A percentile compares a stretch with the other conserved stretches of the same genome.
Evolutionary conservation across 2,888 invertebrate genomes (phyloP).

Genomic region (Eupithecia subumbrata): DNA sequence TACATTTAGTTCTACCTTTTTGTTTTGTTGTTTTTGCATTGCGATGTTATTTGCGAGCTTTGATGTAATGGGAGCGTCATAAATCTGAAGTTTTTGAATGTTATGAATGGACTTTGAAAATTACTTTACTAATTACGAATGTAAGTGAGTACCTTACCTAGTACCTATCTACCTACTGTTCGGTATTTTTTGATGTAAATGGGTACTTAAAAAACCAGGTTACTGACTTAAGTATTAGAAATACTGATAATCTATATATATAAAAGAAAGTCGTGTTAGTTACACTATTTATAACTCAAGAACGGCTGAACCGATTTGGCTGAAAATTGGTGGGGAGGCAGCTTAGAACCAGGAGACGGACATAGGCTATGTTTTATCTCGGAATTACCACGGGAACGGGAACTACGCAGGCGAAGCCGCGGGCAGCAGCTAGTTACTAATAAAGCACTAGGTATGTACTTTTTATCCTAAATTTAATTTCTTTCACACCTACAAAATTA

Average conservation of each 20-base stretch:
- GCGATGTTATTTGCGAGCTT: not conserved
- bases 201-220: not conserved
- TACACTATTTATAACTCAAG: no score
- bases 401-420: no score
- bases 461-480: not conserved
- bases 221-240: not conserved
- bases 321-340: no score
- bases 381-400: no score
- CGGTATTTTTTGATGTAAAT: not conserved
- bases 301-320: no score
- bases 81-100: not conserved
- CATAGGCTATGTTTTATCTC: no score
- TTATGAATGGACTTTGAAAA: not conserved
- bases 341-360: no score
- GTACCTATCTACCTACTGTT: not conserved
- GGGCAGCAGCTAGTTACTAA: no score
- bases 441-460: not conserved
- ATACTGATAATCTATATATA: not conserved
- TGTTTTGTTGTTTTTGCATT: conserved; percentile 38
- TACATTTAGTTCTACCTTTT: conserved; percentile 39
- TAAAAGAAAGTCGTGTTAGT: no score
- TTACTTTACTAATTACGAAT: not conserved
- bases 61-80: not conserved
- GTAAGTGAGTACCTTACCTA: not conserved
- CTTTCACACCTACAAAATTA: not conserved